phyloP scores from a whole-genome alignment of 2,113 vertebrate genomes.

The Tragelaphus imberbis region DNA sequence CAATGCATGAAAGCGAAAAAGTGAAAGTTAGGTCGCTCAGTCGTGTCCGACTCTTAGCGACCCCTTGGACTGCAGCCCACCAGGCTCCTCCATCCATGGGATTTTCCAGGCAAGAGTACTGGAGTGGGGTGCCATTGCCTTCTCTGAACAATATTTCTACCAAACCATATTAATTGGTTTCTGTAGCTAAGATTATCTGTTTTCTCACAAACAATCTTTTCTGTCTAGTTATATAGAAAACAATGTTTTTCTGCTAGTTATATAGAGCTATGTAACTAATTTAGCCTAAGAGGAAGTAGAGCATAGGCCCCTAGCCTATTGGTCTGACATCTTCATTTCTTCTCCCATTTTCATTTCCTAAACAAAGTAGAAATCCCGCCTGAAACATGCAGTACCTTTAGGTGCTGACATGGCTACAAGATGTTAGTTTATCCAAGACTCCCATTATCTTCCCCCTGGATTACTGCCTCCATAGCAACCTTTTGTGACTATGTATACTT shows the following conservation, averaged over 20 bases:
- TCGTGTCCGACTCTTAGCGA: too few relatives aligned
- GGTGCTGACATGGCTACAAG: background rate
- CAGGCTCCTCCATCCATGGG: too few relatives aligned
- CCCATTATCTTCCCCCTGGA: background rate
- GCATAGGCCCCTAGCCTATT: background rate
- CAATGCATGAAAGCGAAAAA: too few relatives aligned
- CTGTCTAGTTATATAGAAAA: too few relatives aligned
- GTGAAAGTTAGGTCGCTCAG: too few relatives aligned
- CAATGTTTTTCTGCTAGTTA: background rate
- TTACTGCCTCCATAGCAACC: background rate
- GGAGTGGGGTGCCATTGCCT: too few relatives aligned
- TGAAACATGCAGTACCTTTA: background rate
- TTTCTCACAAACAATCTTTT: background rate
- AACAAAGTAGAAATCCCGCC: background rate
- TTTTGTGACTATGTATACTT: background rate
- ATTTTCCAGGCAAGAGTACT: too few relatives aligned
- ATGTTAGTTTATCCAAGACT: background rate
- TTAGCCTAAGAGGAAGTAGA: background rate
- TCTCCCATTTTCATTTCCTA: background rate
- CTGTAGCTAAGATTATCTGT: background rate
- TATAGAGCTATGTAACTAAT: background rate
- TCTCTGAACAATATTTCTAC: background rate
- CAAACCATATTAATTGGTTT: background rate
- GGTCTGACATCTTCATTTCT: background rate
- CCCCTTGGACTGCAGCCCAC: too few relatives aligned